phyloP scores from a whole-genome alignment of 2,797 vertebrate species.

The Sebastes ruberrimus region DNA sequence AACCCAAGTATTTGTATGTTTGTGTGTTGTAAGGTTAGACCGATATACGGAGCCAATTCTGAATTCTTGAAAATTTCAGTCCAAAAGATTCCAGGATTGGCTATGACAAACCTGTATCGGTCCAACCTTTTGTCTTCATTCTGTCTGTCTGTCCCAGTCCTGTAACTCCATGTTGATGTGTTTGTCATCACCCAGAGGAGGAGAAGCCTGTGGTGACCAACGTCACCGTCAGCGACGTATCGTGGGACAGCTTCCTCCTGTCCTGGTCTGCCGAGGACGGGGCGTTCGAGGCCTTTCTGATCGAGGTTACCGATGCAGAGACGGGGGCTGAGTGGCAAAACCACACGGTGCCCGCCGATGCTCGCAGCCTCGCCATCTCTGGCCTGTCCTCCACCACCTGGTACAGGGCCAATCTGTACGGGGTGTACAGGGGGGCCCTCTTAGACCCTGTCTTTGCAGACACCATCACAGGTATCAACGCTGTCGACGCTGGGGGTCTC shows the following conservation, averaged over 20 bases:
- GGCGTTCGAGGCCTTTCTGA: constrained; percentile 88
- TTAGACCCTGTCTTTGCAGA: constrained; percentile 88
- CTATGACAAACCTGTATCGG: background rate
- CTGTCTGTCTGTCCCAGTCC: constrained; percentile 34
- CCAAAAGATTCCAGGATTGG: background rate
- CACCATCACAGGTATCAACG: constrained; percentile 90
- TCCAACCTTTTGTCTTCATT: constrained; percentile 13
- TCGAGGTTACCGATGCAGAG: constrained; percentile 89
- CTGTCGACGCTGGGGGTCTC: constrained; percentile 21
- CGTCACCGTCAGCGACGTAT: constrained; percentile 83
- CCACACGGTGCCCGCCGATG: constrained; percentile 82
- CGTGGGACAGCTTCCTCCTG: constrained; percentile 90
- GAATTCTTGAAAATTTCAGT: background rate
- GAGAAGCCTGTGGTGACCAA: constrained; percentile 87
- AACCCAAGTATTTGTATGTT: background rate
- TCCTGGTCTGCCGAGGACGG: constrained; percentile 88
- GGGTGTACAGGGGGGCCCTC: constrained; percentile 81
- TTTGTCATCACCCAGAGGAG: constrained; percentile 90
- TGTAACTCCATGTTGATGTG: constrained; percentile 68
- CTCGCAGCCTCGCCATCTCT: constrained; percentile 78
- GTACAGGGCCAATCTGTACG: constrained; percentile 87
- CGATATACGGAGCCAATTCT: background rate
- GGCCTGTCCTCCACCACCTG: constrained; percentile 87
- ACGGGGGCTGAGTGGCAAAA: constrained; percentile 78
- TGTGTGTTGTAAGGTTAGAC: constrained; percentile 26